A percentile compares a stretch with the other conserved stretches of the same genome.
Conservation (phyloP, 35 echinoderm and acorn worm species). For the Apostichopus parvimensis region DNA sequence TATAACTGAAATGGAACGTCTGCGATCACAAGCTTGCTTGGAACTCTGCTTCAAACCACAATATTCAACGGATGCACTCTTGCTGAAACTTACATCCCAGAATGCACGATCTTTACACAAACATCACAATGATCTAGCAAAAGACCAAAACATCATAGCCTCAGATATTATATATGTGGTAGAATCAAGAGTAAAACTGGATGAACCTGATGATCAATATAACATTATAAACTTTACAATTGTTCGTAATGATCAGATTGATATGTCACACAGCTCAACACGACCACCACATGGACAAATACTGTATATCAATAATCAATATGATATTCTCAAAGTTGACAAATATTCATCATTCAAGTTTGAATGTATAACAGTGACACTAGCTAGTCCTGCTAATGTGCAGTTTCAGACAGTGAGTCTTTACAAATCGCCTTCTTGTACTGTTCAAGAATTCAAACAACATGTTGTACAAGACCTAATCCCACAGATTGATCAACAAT, state of each 20-base stretch:
- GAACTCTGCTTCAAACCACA: neutral
- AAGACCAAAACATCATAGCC: too few species aligned
- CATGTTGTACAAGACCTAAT: neutral
- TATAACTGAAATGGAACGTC: neutral
- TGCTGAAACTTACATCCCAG: constrained; percentile 23
- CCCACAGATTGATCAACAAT: constrained; percentile 3
- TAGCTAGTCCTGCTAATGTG: neutral
- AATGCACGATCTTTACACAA: too few species aligned
- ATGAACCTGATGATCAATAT: too few species aligned
- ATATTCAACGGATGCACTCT: neutral
- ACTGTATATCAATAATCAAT: neutral
- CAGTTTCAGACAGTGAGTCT: neutral
- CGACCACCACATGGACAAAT: constrained; percentile 15
- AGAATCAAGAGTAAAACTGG: too few species aligned
- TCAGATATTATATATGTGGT: too few species aligned
- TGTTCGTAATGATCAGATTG: too few species aligned
- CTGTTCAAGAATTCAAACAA: neutral
- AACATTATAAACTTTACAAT: too few species aligned
- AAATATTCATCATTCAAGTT: neutral
- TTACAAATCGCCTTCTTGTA: constrained; percentile 10
- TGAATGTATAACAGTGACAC: neutral
- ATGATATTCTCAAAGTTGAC: neutral
- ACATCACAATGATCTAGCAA: too few species aligned
- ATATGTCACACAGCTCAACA: neutral
- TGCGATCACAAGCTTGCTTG: neutral